phyloP scores from a whole-genome alignment of 2,113 vertebrate species.

The Merops nubicus region DNA sequence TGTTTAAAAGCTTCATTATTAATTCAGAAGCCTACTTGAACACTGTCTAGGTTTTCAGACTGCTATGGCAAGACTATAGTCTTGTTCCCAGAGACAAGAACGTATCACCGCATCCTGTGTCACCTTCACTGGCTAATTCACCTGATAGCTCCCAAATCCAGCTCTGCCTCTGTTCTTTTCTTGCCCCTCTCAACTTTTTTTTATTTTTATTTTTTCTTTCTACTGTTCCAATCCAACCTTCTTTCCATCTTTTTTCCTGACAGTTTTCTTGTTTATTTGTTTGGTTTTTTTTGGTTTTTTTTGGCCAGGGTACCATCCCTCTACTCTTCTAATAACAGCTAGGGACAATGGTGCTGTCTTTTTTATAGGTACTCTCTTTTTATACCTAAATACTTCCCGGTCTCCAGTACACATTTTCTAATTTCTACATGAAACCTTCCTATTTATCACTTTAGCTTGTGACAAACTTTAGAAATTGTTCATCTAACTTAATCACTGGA shows the following conservation, averaged over 20 bases:
- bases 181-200: background rate
- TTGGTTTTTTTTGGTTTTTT: background rate
- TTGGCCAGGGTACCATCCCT: background rate
- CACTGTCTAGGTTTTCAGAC: conserved; percentile 53
- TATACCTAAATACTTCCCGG: background rate
- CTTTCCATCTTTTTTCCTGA: background rate
- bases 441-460: background rate
- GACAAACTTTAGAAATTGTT: background rate
- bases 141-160: conserved; percentile 19
- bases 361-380: background rate
- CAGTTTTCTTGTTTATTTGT: background rate
- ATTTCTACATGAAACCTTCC: background rate
- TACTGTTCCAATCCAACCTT: conserved; percentile 20
- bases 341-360: no score
- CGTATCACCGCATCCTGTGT: background rate
- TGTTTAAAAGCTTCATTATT: conserved; percentile 61
- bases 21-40: conserved; percentile 52
- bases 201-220: background rate
- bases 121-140: conserved; percentile 54
- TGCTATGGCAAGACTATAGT: conserved; percentile 26
- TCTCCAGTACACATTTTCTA: background rate
- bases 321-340: background rate
- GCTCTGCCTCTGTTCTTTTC: background rate
- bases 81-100: conserved; percentile 33
- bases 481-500: background rate